Base-by-base conservation (phyloP, 2,113 vertebrate genomes). In the Megalops atlanticus region DNA sequence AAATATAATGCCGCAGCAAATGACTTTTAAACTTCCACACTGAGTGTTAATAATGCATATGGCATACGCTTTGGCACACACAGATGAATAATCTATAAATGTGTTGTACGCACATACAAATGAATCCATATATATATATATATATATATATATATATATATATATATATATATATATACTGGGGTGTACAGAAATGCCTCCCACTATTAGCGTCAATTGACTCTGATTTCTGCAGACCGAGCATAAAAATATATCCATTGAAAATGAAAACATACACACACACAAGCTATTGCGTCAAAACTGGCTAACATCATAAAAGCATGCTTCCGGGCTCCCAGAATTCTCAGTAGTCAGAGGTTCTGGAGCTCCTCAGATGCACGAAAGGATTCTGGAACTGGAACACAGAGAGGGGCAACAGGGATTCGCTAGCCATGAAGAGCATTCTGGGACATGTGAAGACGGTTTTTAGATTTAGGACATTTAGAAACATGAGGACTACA, bases 1-100 rank as follows among this genome's bases (percentile, higher is more conserved):
- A 91, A 91, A 92, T 89, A 91, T 89, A 91, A 90, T 88, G 89
- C 86, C 85, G 90, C 89, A 89, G 84, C 87, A 93, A 91, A 92
- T 91, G 91, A 87, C 85, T 88, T 91, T 88, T 85, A 89, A 91
- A 90, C 87, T 88, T 86, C 86, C 83, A 85, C 82, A 78, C 86
- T 84, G 80, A 70, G 85, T 84, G 49, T 93, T 88, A 92, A 91
- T 92, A 93, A 92, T 90, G 88, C 86, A 92, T 88, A 74, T 77
- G 45, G 81, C 83, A 64, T 82, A 84, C 80, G 84, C 85, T 84
- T 81, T 68, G 87, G 80, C 83, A 84, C 74, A 79, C 49, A 81
- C 76, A 84, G 88, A 87, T 84, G 89, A 90, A 89, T 49, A 87
- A 80, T 47, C 82, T 71, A 58, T 83, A 58, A 74, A 71, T 68